Evolutionary conservation across 2,888 invertebrate genomes (phyloP).

Genomic region (Cephus pygmeus): DNA sequence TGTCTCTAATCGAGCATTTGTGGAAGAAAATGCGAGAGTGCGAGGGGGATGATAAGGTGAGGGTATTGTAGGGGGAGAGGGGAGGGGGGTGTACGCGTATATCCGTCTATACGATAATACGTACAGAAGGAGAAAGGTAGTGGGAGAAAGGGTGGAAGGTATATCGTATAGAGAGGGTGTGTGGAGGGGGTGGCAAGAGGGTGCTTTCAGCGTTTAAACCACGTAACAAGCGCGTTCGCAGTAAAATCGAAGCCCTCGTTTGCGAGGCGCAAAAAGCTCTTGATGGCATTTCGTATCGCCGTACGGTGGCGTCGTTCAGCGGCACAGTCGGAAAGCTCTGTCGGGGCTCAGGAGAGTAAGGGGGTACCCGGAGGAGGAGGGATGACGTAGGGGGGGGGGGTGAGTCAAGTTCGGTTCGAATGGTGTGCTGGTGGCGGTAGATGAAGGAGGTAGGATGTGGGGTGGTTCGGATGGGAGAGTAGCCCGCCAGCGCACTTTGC

Average conservation of each 20-base stretch:
- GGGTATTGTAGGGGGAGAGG: background rate
- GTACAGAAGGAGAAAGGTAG: background rate
- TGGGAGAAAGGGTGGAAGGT: background rate
- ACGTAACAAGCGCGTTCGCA: constrained; percentile 23
- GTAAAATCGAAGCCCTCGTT: constrained; percentile 33
- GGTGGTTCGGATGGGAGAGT: constrained; percentile 44
- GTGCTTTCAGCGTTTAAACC: constrained; percentile 31
- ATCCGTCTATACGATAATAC: background rate
- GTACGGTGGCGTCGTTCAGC: constrained; percentile 56
- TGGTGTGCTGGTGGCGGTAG: constrained; percentile 32
- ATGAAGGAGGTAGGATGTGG: constrained; percentile 21
- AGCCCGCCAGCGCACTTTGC: constrained; percentile 59
- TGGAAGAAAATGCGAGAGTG: constrained; percentile 6
- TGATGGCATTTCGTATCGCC: constrained; percentile 32
- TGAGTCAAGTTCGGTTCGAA: constrained; percentile 25
- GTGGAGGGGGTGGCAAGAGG: background rate
- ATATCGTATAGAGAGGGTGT: background rate
- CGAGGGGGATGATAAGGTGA: background rate
- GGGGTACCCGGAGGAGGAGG: constrained; percentile 23
- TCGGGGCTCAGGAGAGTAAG: constrained; percentile 14
- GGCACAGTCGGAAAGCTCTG: constrained; percentile 48
- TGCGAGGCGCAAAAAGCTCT: constrained; percentile 34
- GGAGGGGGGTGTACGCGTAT: background rate
- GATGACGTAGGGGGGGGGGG: constrained; percentile 18
- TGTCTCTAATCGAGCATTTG: constrained; percentile 30